Percentiles rank a stretch among this genome's conserved stretches.
These are phyloP conservation scores for Rhogogaster chlorosoma DNA, from an alignment of 2,888 invertebrate species.

Conservation along the genomic window DNA sequence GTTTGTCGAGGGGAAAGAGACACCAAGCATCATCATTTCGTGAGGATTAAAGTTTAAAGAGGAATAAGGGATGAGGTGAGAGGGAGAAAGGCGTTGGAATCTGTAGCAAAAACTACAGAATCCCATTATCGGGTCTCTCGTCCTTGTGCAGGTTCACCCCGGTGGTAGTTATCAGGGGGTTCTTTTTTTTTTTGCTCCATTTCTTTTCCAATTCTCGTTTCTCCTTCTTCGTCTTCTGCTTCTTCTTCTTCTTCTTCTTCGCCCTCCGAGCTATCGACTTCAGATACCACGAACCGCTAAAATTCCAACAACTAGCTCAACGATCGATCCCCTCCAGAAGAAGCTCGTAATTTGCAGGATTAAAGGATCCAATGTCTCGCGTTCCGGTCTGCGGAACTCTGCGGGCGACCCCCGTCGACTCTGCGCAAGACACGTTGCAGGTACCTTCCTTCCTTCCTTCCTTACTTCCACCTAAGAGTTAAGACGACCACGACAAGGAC, in stretches of 20 bases:
- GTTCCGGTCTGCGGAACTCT: slow-evolving; percentile 21
- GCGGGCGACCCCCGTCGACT: neutral
- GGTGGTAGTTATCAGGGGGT: slow-evolving; percentile 31
- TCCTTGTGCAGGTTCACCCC: slow-evolving; percentile 7
- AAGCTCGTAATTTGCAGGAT: slow-evolving; percentile 46
- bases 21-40: slow-evolving; percentile 7
- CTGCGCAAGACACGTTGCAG: slow-evolving; percentile 33
- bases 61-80: slow-evolving; percentile 1
- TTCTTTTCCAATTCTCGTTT: slow-evolving; percentile 10
- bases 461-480: neutral
- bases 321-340: neutral
- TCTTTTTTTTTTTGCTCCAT: neutral
- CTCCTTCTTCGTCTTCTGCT: neutral
- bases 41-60: slow-evolving; percentile 32
- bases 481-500: neutral
- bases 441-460: neutral
- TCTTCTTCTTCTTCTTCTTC: neutral
- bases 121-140: slow-evolving; percentile 42
- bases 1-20: neutral
- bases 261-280: neutral
- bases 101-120: slow-evolving; percentile 36
- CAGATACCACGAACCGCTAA: slow-evolving; percentile 15
- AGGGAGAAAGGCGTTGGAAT: neutral
- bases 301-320: slow-evolving; percentile 36
- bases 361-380: slow-evolving; percentile 35